Percentiles rank a stretch among this genome's conserved stretches.
These are phyloP conservation scores for Delphinus delphis DNA, from an alignment of 2,113 vertebrate species.

Conservation along the genomic window DNA sequence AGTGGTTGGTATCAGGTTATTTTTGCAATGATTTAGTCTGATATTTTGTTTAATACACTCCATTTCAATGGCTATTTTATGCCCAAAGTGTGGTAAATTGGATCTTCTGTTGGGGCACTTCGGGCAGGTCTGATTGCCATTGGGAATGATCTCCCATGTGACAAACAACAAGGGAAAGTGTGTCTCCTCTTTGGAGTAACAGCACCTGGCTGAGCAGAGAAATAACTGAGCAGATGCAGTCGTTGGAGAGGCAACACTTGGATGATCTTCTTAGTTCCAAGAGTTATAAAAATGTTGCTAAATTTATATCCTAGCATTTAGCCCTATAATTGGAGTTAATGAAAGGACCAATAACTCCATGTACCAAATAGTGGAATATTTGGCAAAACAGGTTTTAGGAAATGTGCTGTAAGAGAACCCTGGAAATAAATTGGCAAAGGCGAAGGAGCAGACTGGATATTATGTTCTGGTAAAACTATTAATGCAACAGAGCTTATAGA, in stretches of 20 bases:
- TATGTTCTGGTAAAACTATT: neutral
- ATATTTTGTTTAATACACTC: neutral
- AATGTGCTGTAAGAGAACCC: neutral
- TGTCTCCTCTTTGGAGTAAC: neutral
- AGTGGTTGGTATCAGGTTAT: neutral
- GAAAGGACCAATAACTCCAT: neutral
- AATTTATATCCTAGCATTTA: neutral
- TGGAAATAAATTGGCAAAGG: neutral
- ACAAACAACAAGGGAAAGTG: neutral
- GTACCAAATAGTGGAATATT: neutral
- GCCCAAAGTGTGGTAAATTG: neutral
- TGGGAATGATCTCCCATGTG: neutral
- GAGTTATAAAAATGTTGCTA: neutral
- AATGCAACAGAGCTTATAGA: neutral
- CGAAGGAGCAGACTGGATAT: neutral
- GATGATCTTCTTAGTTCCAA: neutral
- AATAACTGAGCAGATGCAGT: neutral
- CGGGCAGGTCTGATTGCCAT: neutral
- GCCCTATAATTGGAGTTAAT: neutral
- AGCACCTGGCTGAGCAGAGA: neutral
- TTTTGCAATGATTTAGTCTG: conserved; percentile 28
- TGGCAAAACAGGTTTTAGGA: neutral
- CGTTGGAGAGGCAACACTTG: neutral
- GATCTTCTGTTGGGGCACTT: neutral
- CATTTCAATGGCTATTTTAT: conserved; percentile 41